Conservation (phyloP, 2,888 invertebrate species). For the Athalia circularis region DNA sequence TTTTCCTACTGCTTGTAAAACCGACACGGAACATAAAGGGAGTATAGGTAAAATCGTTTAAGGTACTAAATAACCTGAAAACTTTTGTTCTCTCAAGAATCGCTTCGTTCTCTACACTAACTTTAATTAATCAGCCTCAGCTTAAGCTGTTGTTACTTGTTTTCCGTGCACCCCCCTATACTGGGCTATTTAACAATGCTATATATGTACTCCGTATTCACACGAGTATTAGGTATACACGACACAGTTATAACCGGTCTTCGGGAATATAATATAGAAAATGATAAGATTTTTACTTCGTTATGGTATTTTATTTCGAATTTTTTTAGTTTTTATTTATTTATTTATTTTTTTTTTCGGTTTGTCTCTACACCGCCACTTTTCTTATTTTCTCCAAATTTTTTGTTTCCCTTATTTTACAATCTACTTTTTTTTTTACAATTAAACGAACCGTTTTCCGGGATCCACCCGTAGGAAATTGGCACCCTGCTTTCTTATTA, state of each 20-base stretch:
- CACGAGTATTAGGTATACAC: too few relatives aligned
- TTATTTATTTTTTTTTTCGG: neutral
- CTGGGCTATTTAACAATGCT: too few relatives aligned
- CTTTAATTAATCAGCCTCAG: too few relatives aligned
- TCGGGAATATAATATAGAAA: too few relatives aligned
- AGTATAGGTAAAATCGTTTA: neutral
- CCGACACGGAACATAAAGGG: neutral
- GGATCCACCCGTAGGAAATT: neutral
- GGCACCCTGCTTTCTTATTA: slow-evolving; percentile 37
- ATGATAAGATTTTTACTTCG: too few relatives aligned
- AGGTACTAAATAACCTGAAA: slow-evolving; percentile 14
- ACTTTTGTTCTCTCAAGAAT: slow-evolving; percentile 29
- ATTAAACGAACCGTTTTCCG: slow-evolving; percentile 22
- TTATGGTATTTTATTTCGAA: too few relatives aligned
- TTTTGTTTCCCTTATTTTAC: neutral
- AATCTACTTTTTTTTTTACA: slow-evolving; percentile 2
- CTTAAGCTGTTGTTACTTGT: too few relatives aligned
- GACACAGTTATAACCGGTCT: too few relatives aligned
- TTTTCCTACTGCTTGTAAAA: neutral
- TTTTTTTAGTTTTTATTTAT: neutral
- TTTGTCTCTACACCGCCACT: neutral
- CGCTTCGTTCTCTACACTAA: neutral
- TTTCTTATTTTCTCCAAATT: neutral
- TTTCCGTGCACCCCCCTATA: too few relatives aligned
- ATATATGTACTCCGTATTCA: too few relatives aligned